Conservation (phyloP, 2,888 invertebrate genomes). For the Chymomyza caudatula region DNA sequence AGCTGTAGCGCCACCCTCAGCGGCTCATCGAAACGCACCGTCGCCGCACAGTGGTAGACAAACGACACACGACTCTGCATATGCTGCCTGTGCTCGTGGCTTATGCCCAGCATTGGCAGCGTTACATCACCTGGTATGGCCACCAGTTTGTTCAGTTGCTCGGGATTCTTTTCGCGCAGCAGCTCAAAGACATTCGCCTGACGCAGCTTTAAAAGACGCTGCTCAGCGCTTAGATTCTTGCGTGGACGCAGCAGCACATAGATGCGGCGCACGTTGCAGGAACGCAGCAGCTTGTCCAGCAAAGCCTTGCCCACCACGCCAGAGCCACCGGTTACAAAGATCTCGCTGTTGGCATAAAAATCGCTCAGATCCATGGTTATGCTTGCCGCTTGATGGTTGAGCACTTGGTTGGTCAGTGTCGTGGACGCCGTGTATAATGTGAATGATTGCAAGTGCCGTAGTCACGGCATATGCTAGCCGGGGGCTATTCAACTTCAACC, state of each 20-base stretch:
- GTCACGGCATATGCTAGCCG: neutral
- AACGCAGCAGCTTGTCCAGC: conserved; percentile 91
- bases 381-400: neutral
- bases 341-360: conserved; percentile 83
- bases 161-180: conserved; percentile 51
- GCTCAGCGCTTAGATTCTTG: conserved; percentile 81
- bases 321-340: conserved; percentile 91
- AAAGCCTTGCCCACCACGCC: conserved; percentile 93
- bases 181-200: conserved; percentile 70
- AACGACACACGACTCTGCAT: conserved; percentile 81
- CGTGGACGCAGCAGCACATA: conserved; percentile 88
- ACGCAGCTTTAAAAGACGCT: conserved; percentile 82
- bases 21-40: conserved; percentile 89
- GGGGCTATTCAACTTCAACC: neutral
- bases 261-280: conserved; percentile 86
- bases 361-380: conserved; percentile 78
- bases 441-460: neutral
- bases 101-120: conserved; percentile 61
- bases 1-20: conserved; percentile 82
- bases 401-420: neutral
- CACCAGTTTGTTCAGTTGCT: conserved; percentile 60
- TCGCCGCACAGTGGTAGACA: conserved; percentile 88
- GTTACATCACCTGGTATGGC: conserved; percentile 69
- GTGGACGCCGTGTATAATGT: neutral
- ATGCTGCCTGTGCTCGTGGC: conserved; percentile 22